Conservation (phyloP, 2,797 vertebrate genomes). For the Crocodylus rhombifer region DNA sequence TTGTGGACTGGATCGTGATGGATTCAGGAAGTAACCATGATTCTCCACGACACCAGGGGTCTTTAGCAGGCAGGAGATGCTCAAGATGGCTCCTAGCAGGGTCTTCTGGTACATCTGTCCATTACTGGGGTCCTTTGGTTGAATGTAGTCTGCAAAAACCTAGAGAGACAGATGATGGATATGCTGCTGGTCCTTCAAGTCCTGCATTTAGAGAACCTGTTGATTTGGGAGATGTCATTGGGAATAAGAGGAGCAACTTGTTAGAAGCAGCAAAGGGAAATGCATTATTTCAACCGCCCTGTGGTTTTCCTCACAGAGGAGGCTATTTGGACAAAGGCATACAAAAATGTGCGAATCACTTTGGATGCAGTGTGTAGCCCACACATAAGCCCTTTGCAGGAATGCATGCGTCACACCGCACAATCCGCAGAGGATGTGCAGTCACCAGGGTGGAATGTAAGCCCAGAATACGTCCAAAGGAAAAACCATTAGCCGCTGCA, state of each 20-base stretch:
- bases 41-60: conserved; percentile 95
- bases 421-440: no score
- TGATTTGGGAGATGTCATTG: not conserved
- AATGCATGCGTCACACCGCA: not conserved
- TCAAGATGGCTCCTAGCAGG: conserved; percentile 89
- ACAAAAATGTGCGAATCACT: fast-evolving
- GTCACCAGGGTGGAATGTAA: not conserved
- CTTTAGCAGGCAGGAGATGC: conserved; percentile 94
- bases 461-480: not conserved
- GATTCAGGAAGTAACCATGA: conserved; percentile 94
- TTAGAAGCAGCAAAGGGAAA: not conserved
- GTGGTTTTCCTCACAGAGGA: fast-evolving
- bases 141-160: conserved; percentile 94
- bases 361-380: not conserved
- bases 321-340: fast-evolving
- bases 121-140: conserved; percentile 93
- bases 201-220: fast-evolving
- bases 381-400: not conserved
- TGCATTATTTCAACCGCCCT: fast-evolving
- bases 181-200: no score
- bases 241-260: not conserved
- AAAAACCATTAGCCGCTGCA: not conserved
- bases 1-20: conserved; percentile 94
- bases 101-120: conserved; percentile 97
- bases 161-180: conserved; percentile 57